Evolutionary conservation across 2,113 vertebrate species (phyloP).

Genomic region (Psilopsiagon aymara): DNA sequence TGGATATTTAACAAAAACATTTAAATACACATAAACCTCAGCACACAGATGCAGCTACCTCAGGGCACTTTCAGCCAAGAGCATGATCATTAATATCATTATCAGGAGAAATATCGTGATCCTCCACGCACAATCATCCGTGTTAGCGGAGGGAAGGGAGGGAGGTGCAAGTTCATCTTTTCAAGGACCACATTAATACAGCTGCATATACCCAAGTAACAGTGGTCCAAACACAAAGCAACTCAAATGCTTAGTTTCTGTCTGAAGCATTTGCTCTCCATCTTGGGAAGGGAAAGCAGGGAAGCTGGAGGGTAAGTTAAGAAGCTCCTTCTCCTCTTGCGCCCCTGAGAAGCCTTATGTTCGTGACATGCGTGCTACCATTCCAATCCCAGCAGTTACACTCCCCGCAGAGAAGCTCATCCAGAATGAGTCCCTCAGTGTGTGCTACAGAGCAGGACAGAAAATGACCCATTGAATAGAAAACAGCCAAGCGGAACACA

Average conservation of each 20-base stretch:
- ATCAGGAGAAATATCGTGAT: accelerated
- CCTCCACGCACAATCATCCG: accelerated
- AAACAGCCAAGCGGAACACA: background rate
- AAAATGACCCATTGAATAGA: accelerated
- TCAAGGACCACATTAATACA: accelerated
- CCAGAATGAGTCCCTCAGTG: accelerated
- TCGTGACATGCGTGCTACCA: accelerated
- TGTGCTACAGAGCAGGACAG: background rate
- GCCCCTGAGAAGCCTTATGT: accelerated
- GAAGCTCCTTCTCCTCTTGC: too few species aligned
- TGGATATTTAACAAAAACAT: accelerated
- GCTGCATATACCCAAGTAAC: background rate
- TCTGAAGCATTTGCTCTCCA: background rate
- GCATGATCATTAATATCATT: too few species aligned
- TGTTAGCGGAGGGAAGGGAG: accelerated
- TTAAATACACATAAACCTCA: accelerated
- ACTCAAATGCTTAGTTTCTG: accelerated
- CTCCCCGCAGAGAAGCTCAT: background rate
- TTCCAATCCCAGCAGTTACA: accelerated
- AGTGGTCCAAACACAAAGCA: background rate
- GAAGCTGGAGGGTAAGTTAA: background rate
- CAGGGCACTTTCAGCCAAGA: background rate
- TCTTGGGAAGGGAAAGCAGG: background rate
- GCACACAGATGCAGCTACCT: too few species aligned
- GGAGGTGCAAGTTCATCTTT: background rate